phyloP scores from a whole-genome alignment of 2,797 vertebrate species.

The Anniella stebbinsi region DNA sequence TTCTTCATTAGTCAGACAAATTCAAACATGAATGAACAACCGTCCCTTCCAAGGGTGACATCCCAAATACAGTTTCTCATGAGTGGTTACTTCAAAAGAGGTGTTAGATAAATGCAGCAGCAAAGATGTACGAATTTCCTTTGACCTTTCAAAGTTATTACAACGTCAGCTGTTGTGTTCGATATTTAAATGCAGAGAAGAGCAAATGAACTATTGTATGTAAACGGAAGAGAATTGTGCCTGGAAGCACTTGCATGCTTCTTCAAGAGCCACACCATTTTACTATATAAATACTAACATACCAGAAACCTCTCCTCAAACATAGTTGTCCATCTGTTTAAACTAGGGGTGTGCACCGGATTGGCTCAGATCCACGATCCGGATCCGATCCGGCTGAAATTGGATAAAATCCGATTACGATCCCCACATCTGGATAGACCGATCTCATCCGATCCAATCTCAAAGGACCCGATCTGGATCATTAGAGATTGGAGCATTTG shows the following conservation, averaged over 20 bases:
- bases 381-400: too few species aligned
- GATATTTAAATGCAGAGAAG: constrained; percentile 7
- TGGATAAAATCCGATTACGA: too few species aligned
- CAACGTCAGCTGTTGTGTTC: neutral
- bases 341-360: neutral
- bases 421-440: too few species aligned
- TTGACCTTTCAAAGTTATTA: constrained; percentile 7
- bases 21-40: neutral
- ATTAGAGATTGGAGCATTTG: too few species aligned
- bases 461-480: too few species aligned
- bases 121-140: neutral
- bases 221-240: neutral
- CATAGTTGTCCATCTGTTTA: neutral
- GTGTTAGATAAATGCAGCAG: neutral
- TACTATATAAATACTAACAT: neutral
- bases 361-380: too few species aligned
- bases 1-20: constrained; percentile 4
- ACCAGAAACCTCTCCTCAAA: neutral
- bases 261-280: neutral
- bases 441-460: too few species aligned
- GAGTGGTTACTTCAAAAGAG: neutral
- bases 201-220: neutral
- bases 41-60: neutral
- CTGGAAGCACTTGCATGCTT: neutral
- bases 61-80: neutral